Conservation (phyloP, 1,140 invertebrate species). For the Nymphalis io region DNA sequence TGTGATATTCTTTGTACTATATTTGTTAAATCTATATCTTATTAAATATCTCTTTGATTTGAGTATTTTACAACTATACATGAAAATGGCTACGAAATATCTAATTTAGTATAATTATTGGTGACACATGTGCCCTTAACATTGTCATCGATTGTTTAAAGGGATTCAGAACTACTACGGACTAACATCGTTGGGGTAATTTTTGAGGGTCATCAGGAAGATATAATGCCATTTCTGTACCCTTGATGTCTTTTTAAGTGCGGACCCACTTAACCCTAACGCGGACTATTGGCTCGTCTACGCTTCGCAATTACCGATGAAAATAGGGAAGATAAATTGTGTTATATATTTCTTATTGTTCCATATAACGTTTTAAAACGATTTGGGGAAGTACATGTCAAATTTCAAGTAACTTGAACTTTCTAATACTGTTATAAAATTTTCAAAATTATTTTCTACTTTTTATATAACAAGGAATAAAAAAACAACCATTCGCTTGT, state of each 20-base stretch:
- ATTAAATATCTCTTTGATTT: not conserved
- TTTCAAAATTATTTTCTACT: no score
- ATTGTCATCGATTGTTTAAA: conserved; percentile 10
- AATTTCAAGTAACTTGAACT: no score
- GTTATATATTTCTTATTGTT: not conserved
- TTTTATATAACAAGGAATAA: no score
- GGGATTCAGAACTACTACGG: conserved; percentile 17
- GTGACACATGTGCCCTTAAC: conserved; percentile 5
- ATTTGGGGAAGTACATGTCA: not conserved
- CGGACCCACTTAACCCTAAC: conserved; percentile 71
- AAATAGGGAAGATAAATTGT: conserved; percentile 13
- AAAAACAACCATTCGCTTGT: no score
- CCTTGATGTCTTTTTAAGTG: conserved; percentile 73
- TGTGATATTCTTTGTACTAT: no score
- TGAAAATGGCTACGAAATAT: not conserved
- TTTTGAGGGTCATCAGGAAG: conserved; percentile 73
- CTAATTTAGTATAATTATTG: not conserved
- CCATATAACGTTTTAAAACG: not conserved
- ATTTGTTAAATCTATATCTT: no score
- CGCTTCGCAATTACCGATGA: conserved; percentile 20
- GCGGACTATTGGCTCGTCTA: conserved; percentile 31
- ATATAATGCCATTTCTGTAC: conserved; percentile 74
- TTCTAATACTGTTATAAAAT: no score
- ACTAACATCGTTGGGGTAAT: conserved; percentile 41
- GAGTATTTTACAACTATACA: not conserved